Base-by-base conservation (phyloP, 92 coral and sea anemone species). In the Metridium senile region DNA sequence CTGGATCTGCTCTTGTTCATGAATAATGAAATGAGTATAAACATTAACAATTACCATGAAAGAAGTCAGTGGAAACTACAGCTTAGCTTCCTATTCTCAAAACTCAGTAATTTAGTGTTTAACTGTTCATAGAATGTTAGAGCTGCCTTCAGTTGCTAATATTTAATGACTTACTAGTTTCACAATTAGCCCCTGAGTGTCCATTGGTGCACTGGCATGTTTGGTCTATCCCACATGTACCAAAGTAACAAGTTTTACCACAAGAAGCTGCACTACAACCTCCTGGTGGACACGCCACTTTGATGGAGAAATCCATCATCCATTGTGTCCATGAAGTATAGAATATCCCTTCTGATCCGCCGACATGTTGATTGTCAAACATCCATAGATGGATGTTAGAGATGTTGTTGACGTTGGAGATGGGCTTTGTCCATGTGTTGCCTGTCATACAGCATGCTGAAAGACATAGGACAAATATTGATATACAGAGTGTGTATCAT, bases 321-420 rank as follows among this genome's bases (percentile, higher is more conserved):
- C 97, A 95, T 51, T 95, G 97, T 19, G 80, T 79, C 99, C 99
- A 95, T 61, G 86, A 74, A 18, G 99, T 95, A 74, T 95, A 95
- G 74, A 88, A 95, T 68, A 92, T 89, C 23, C 96, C 99, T 27
- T 85, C 75, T 9, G 92, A 84, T 0, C 93, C 93, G 57, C 99
- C 97, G 19, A 87, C 77, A 33, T 76, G 74, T 30, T 72, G 87
- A 43, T 93, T 68, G 74, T 95, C 90, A 83, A 95, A 95, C 99
- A 95, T 89, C 92, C 88, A 95, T 21, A 87, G 75, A 71, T 95
- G 99, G 46, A 95, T 89, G 46, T 93, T 85, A 23, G 94, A 82
- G 34, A 95, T 92, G 58, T 92, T 95, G 29, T 79, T 76, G 71
- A 87, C 74, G 70, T 81, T 82, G 16, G 70, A 71, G 56, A 81